These are phyloP conservation scores for Rhizomys pruinosus DNA, from an alignment of 2,113 vertebrate species.

Conservation along the genomic window DNA sequence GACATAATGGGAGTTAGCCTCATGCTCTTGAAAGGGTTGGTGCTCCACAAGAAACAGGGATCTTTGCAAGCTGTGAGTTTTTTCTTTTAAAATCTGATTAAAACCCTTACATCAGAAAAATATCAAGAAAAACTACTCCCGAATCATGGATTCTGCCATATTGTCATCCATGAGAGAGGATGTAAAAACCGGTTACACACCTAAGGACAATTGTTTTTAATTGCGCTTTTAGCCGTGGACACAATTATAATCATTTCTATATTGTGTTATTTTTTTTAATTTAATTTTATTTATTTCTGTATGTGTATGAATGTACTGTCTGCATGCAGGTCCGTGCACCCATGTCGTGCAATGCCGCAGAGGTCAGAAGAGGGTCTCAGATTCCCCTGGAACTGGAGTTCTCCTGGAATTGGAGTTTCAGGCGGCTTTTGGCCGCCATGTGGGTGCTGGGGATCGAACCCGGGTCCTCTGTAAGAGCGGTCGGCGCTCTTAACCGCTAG, in stretches of 20 bases:
- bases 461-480: no score
- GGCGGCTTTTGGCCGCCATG: no score
- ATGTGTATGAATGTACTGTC: no score
- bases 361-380: no score
- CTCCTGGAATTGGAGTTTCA: no score
- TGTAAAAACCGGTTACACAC: background rate
- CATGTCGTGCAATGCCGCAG: no score
- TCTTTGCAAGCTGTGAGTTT: background rate
- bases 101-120: background rate
- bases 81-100: background rate
- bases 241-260: background rate
- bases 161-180: background rate
- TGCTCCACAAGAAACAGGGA: background rate
- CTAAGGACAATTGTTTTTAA: slow-evolving; percentile 9
- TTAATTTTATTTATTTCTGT: no score
- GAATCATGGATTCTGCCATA: background rate
- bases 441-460: no score
- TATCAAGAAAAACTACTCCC: background rate
- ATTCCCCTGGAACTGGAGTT: no score
- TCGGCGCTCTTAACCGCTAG: no score
- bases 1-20: background rate
- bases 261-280: no score
- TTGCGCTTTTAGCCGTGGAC: background rate
- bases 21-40: background rate
- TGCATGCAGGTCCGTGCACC: no score